Conservation (phyloP, 2,113 vertebrate species). For the Isichthys henryi region DNA sequence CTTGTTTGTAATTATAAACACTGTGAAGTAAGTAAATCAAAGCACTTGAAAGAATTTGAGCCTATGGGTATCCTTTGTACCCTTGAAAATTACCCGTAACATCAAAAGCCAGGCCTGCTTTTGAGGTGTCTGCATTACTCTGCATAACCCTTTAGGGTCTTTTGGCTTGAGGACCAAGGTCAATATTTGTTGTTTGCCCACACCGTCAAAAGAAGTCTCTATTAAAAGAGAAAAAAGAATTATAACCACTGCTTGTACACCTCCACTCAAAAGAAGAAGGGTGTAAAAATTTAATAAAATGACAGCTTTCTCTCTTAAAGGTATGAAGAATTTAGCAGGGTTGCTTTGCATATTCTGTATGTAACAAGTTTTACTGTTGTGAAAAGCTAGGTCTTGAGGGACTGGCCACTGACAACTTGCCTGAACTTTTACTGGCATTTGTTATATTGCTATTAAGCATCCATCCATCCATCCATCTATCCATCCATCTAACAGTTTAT, state of each 20-base stretch:
- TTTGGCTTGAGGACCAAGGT: slow-evolving; percentile 57
- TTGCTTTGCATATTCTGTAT: background rate
- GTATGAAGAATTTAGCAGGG: background rate
- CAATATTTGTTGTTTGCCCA: slow-evolving; percentile 58
- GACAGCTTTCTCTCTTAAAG: background rate
- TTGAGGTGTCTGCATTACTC: slow-evolving; percentile 48
- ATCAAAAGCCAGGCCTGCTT: slow-evolving; percentile 56
- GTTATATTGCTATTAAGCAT: background rate
- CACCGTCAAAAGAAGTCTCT: slow-evolving; percentile 49
- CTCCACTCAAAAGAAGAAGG: slow-evolving; percentile 27
- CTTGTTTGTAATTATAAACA: slow-evolving; percentile 71
- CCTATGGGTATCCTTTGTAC: slow-evolving; percentile 62
- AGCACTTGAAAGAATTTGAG: slow-evolving; percentile 61
- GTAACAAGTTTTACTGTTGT: background rate
- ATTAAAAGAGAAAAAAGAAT: slow-evolving; percentile 35
- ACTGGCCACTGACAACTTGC: background rate
- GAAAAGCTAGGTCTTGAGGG: background rate
- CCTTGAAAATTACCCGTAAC: slow-evolving; percentile 57
- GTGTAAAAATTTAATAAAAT: background rate
- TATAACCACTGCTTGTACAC: slow-evolving; percentile 26
- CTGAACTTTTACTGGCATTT: background rate
- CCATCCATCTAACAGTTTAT: background rate
- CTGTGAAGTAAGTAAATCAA: slow-evolving; percentile 58
- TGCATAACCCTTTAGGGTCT: slow-evolving; percentile 65
- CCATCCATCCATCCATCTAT: background rate